phyloP scores from a whole-genome alignment of 1,140 invertebrate species.

The Dreissena rostriformis region DNA sequence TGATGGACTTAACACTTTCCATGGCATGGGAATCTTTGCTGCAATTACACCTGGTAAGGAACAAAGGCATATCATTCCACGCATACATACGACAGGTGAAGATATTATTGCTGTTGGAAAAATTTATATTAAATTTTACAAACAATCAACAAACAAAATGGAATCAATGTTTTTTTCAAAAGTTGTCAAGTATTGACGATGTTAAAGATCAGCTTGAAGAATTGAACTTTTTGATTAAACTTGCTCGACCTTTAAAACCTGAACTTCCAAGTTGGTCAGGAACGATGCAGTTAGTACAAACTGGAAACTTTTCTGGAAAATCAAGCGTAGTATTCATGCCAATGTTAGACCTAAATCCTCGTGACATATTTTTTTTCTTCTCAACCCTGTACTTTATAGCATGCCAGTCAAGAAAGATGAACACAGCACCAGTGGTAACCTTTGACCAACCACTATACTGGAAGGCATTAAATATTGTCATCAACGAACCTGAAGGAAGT shows the following conservation, averaged over 20 bases:
- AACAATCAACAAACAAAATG: not conserved
- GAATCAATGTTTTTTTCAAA: not conserved
- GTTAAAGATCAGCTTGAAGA: not conserved
- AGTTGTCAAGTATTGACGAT: not conserved
- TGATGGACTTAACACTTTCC: constrained; percentile 55
- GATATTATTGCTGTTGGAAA: constrained; percentile 31
- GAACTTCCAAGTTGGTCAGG: constrained; percentile 25
- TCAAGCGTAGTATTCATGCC: too few species aligned
- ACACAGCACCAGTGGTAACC: too few species aligned
- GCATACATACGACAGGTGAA: constrained; percentile 43
- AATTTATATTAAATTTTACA: constrained; percentile 46
- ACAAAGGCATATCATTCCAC: not conserved
- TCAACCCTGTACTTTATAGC: too few species aligned
- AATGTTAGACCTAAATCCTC: too few species aligned
- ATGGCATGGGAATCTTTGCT: constrained; percentile 62
- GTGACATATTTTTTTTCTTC: too few species aligned
- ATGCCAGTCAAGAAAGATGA: too few species aligned
- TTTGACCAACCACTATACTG: too few species aligned
- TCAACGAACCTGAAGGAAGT: constrained; percentile 42
- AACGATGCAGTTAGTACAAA: constrained; percentile 44
- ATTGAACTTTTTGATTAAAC: constrained; percentile 3
- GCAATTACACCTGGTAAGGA: constrained; percentile 55
- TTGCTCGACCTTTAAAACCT: constrained; percentile 33
- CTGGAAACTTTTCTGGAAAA: constrained; percentile 57
- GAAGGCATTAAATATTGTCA: constrained; percentile 60